Percentiles rank a stretch among this genome's conserved stretches.
These are phyloP conservation scores for Ceraclea dissimilis DNA, from an alignment of 2,888 invertebrate species.

Conservation along the genomic window DNA sequence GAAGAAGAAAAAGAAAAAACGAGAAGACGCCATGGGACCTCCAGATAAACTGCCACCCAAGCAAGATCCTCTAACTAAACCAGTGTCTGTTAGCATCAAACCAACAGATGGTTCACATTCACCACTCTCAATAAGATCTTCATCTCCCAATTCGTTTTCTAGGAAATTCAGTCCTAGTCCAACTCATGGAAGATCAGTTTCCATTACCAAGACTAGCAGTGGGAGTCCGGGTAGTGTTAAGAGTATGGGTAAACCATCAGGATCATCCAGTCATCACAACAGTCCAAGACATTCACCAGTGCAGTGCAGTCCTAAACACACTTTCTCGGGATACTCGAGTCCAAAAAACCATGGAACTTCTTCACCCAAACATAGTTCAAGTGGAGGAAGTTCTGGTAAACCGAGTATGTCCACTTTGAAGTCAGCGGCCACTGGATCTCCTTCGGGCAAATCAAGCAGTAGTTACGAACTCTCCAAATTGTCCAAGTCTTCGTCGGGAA, in stretches of 20 bases:
- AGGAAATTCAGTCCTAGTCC: conserved; percentile 68
- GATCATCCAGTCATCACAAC: conserved; percentile 49
- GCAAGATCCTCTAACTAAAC: conserved; percentile 63
- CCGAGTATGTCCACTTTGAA: conserved; percentile 85
- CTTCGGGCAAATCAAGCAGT: conserved; percentile 52
- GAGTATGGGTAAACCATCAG: conserved; percentile 42
- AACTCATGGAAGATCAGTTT: conserved; percentile 56
- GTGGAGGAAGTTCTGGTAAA: conserved; percentile 66
- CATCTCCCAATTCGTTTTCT: conserved; percentile 58
- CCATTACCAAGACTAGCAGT: conserved; percentile 54
- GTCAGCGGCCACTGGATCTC: conserved; percentile 64
- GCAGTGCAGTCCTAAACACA: conserved; percentile 68
- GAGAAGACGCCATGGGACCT: conserved; percentile 74
- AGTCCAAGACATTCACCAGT: conserved; percentile 74
- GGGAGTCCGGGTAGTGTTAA: conserved; percentile 44
- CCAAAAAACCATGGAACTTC: conserved; percentile 73
- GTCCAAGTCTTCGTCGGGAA: conserved; percentile 40
- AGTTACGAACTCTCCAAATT: conserved; percentile 49
- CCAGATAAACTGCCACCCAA: conserved; percentile 75
- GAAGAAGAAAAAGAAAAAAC: conserved; percentile 68
- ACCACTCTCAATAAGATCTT: conserved; percentile 50
- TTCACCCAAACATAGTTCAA: conserved; percentile 70
- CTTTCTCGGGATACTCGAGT: conserved; percentile 58
- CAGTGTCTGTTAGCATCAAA: conserved; percentile 67
- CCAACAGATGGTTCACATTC: conserved; percentile 53